These are phyloP conservation scores for Glomeris maerens DNA, from an alignment of 1,140 invertebrate genomes.

Conservation along the genomic window DNA sequence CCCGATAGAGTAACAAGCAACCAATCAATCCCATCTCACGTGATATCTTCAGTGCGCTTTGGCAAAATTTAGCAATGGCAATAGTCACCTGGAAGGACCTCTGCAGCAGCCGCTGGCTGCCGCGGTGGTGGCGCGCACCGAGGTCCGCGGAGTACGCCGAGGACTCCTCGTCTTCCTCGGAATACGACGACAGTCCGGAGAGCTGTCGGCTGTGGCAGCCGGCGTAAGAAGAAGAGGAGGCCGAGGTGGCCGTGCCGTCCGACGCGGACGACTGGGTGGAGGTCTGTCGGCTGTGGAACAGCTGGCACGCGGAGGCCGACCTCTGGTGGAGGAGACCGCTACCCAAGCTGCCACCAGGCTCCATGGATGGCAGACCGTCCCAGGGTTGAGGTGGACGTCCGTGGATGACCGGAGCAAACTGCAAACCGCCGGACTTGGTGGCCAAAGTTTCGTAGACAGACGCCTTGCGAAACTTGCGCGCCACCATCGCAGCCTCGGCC, in stretches of 20 bases:
- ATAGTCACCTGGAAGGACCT: no score
- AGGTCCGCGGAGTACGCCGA: neutral
- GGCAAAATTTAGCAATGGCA: no score
- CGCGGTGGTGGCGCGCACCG: no score
- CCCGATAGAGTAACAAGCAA: no score
- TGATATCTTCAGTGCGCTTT: no score
- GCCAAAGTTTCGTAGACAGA: slow-evolving; percentile 19
- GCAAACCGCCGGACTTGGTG: slow-evolving; percentile 17
- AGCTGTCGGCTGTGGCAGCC: slow-evolving; percentile 9
- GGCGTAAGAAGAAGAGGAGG: neutral
- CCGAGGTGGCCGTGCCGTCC: neutral
- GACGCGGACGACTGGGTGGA: slow-evolving; percentile 11
- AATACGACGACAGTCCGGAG: slow-evolving; percentile 7
- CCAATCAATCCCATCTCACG: no score
- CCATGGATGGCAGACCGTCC: slow-evolving; percentile 9
- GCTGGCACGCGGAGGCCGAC: neutral
- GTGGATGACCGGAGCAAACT: slow-evolving; percentile 18
- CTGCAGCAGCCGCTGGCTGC: no score
- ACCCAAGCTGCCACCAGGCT: neutral
- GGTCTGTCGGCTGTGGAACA: neutral
- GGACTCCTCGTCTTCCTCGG: slow-evolving; percentile 7
- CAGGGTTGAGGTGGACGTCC: slow-evolving; percentile 12
- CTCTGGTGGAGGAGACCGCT: neutral
- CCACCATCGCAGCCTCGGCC: slow-evolving; percentile 31
- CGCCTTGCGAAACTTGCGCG: slow-evolving; percentile 17